Conservation (phyloP, 2,888 invertebrate species). For the Noctuana brunneofusca region DNA sequence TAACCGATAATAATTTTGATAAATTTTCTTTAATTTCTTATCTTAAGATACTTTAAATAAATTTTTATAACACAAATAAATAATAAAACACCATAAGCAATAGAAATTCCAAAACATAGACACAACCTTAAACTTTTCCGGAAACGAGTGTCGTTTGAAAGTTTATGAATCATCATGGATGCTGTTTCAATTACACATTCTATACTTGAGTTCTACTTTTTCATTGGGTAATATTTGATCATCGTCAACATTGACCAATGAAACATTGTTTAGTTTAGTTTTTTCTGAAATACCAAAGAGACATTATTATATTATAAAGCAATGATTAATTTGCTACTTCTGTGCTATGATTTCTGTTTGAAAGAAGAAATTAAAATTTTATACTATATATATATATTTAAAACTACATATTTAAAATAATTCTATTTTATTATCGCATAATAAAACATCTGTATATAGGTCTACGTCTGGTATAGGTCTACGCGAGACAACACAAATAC, state of each 20-base stretch:
- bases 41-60: background rate
- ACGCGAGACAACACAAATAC: no score
- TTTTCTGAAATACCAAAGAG: background rate
- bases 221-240: slow-evolving; percentile 41
- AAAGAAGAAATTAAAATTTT: no score
- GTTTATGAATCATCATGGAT: slow-evolving; percentile 76
- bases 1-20: background rate
- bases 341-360: no score
- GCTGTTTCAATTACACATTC: slow-evolving; percentile 54
- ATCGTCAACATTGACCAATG: slow-evolving; percentile 39
- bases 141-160: slow-evolving; percentile 79
- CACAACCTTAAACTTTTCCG: slow-evolving; percentile 69
- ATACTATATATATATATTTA: no score
- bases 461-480: no score
- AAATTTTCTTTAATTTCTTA: background rate
- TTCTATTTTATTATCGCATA: no score
- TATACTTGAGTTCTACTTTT: slow-evolving; percentile 27
- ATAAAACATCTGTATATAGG: no score
- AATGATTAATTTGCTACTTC: no score
- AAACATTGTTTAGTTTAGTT: slow-evolving; percentile 29
- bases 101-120: slow-evolving; percentile 52
- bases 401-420: no score
- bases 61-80: slow-evolving; percentile 6
- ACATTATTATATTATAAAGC: no score
- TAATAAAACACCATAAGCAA: slow-evolving; percentile 20